Percentiles rank a stretch among this genome's conserved stretches.
These are phyloP conservation scores for Thalpophila matura DNA, from an alignment of 2,888 invertebrate species.

Conservation along the genomic window DNA sequence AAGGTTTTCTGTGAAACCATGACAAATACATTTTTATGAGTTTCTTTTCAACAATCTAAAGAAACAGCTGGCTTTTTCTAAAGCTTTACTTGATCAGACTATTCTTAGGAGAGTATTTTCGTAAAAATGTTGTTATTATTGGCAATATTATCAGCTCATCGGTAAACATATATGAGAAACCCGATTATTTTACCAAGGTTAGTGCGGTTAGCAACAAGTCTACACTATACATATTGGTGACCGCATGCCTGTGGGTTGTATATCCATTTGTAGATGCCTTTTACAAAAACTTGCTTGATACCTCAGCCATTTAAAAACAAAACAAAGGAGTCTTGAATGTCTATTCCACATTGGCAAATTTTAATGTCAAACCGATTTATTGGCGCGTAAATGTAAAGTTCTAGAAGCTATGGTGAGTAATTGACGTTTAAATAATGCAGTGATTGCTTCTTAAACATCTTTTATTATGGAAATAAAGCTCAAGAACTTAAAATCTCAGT, in stretches of 20 bases:
- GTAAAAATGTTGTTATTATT: not conserved
- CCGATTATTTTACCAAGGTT: conserved; percentile 53
- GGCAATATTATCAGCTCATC: not conserved
- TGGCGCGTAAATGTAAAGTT: conserved; percentile 37
- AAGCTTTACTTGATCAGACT: not conserved
- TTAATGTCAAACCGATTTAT: conserved; percentile 30
- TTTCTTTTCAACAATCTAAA: not conserved
- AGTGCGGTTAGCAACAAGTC: conserved; percentile 36
- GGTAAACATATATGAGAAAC: conserved; percentile 26
- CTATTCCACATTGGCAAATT: conserved; percentile 11
- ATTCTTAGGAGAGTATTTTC: not conserved
- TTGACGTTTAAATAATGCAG: conserved; percentile 25
- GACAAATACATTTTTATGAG: not conserved
- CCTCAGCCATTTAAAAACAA: conserved; percentile 23
- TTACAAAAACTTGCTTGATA: conserved; percentile 30
- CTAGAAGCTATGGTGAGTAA: conserved; percentile 38
- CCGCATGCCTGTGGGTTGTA: conserved; percentile 51
- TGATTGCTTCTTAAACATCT: no score
- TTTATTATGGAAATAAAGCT: not conserved
- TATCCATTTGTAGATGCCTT: conserved; percentile 38
- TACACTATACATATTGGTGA: conserved; percentile 49
- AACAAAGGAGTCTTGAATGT: conserved; percentile 29
- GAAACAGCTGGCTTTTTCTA: not conserved
- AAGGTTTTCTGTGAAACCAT: not conserved
- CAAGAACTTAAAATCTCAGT: not conserved